Evolutionary conservation across 2,888 invertebrate genomes (phyloP).

Genomic region (Mythimna albipuncta): DNA sequence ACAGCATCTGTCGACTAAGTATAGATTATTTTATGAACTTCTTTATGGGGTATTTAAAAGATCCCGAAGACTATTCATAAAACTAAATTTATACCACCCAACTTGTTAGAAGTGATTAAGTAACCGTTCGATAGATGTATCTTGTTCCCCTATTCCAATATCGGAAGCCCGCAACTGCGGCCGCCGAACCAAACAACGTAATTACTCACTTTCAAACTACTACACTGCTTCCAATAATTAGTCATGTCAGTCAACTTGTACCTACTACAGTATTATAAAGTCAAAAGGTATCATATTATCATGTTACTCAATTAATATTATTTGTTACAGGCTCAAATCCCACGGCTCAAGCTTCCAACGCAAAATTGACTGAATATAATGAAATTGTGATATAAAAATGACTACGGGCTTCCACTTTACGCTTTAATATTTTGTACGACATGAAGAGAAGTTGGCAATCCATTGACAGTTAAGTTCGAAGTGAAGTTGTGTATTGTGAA

Average conservation of each 20-base stretch:
- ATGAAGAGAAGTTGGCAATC: conserved; percentile 66
- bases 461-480: conserved; percentile 68
- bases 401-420: conserved; percentile 77
- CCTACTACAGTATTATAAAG: conserved; percentile 22
- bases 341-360: conserved; percentile 64
- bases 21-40: conserved; percentile 69
- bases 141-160: conserved; percentile 61
- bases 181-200: conserved; percentile 51
- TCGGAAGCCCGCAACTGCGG: conserved; percentile 44
- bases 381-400: conserved; percentile 79
- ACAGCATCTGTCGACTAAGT: conserved; percentile 66
- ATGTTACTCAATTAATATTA: conserved; percentile 58
- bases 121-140: conserved; percentile 58
- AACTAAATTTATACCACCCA: conserved; percentile 76
- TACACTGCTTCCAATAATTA: conserved; percentile 49
- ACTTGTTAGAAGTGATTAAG: conserved; percentile 65
- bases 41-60: conserved; percentile 75
- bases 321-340: conserved; percentile 77
- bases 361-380: conserved; percentile 72
- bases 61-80: conserved; percentile 69
- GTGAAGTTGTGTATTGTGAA: conserved; percentile 67
- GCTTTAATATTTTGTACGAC: conserved; percentile 71
- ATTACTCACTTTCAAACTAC: conserved; percentile 58
- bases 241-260: conserved; percentile 44
- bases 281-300: conserved; percentile 35